phyloP scores from a whole-genome alignment of 2,113 vertebrate species.

The Mobula birostris region DNA sequence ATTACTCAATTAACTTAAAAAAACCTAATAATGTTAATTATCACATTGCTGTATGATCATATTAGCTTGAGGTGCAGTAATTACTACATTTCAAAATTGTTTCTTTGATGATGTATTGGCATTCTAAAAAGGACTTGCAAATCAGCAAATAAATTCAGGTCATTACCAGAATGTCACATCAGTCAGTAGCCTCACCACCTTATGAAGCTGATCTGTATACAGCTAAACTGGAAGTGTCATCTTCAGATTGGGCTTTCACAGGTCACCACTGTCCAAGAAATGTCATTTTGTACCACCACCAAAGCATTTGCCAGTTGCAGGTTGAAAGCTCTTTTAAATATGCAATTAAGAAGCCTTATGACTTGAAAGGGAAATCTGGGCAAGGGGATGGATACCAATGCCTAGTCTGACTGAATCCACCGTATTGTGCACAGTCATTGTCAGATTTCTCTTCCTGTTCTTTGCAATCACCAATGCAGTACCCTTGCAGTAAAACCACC shows the following conservation, averaged over 20 bases:
- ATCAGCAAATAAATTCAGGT: no score
- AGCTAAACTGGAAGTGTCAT: not conserved
- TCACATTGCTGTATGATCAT: no score
- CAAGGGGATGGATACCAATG: not conserved
- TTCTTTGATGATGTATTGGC: no score
- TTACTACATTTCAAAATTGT: no score
- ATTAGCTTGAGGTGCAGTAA: no score
- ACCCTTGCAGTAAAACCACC: not conserved
- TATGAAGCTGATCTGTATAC: no score
- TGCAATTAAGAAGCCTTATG: not conserved
- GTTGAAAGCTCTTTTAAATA: not conserved
- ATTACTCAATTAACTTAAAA: no score
- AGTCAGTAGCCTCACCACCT: no score
- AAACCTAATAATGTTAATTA: no score
- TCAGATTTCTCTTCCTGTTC: not conserved
- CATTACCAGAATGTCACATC: no score
- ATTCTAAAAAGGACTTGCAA: no score
- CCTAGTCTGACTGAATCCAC: not conserved
- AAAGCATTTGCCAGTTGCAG: not conserved
- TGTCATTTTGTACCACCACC: not conserved
- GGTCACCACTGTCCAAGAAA: not conserved
- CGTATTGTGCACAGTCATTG: not conserved
- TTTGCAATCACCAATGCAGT: not conserved
- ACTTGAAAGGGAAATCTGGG: not conserved
- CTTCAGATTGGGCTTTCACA: not conserved